Conservation (phyloP, 1,140 invertebrate genomes). For the Drosophila novamexicana region DNA sequence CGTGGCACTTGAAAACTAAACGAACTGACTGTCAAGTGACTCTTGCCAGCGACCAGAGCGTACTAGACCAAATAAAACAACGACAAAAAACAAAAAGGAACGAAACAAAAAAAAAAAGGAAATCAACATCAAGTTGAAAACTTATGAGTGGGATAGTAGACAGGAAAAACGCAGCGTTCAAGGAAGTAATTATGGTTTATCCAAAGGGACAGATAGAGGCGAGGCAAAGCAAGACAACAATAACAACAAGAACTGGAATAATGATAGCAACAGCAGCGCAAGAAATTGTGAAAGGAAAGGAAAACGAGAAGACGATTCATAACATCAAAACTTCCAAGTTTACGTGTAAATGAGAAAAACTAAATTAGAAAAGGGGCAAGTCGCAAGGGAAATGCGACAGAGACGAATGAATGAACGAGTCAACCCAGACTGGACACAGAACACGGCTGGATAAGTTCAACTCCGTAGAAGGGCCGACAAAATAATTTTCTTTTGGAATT, state of each 20-base stretch:
- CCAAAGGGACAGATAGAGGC: constrained; percentile 67
- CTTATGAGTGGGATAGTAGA: constrained; percentile 39
- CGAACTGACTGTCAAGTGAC: constrained; percentile 49
- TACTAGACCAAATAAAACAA: constrained; percentile 31
- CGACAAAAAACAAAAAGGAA: constrained; percentile 17
- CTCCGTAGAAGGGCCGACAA: constrained; percentile 43
- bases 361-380: constrained; percentile 53
- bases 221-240: constrained; percentile 39
- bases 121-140: constrained; percentile 43
- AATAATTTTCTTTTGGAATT: constrained; percentile 74
- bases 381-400: constrained; percentile 37
- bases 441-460: constrained; percentile 21
- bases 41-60: constrained; percentile 58
- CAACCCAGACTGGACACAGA: constrained; percentile 25
- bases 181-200: constrained; percentile 83
- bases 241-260: constrained; percentile 22
- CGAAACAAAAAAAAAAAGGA: constrained; percentile 7
- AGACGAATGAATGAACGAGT: constrained; percentile 73
- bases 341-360: constrained; percentile 56
- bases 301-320: constrained; percentile 34
- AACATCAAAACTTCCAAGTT: constrained; percentile 54
- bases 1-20: constrained; percentile 54
- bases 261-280: constrained; percentile 23
- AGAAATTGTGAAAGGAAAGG: constrained; percentile 1
- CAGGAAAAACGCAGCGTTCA: constrained; percentile 71